phyloP scores from a whole-genome alignment of 2,888 invertebrate genomes.

The Helobdella robusta region DNA sequence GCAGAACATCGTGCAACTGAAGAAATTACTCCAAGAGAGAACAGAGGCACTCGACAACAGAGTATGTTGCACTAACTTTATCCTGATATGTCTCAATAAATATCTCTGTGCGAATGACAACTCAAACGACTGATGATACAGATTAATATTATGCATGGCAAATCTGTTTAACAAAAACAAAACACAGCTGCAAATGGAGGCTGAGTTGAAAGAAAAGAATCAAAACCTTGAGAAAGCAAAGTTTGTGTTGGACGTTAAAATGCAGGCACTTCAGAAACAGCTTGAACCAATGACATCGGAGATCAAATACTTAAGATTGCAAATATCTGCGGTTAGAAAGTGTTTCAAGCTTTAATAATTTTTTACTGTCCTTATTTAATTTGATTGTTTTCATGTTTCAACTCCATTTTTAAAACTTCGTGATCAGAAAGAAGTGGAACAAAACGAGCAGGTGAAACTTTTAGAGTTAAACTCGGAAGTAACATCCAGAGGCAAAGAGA shows the following conservation, averaged over 20 bases:
- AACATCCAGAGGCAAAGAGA: slow-evolving; percentile 22
- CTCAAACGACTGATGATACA: too few relatives aligned
- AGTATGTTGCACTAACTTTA: too few relatives aligned
- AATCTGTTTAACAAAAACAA: too few relatives aligned
- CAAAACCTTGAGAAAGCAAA: slow-evolving; percentile 20
- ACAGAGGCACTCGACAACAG: slow-evolving; percentile 22
- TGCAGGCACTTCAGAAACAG: background rate
- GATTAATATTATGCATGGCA: too few relatives aligned
- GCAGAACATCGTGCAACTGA: slow-evolving; percentile 14
- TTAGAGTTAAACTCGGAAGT: slow-evolving; percentile 13
- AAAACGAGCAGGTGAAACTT: background rate
- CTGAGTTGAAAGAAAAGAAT: slow-evolving; percentile 14
- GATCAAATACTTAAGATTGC: slow-evolving; percentile 21
- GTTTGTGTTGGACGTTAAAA: slow-evolving; percentile 21
- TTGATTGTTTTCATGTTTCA: too few relatives aligned
- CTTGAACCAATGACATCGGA: slow-evolving; percentile 20
- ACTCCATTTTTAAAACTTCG: too few relatives aligned
- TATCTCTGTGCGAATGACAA: too few relatives aligned
- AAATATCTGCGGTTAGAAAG: slow-evolving; percentile 10
- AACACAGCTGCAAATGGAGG: slow-evolving; percentile 15
- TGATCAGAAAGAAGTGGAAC: slow-evolving; percentile 20
- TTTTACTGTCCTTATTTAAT: too few relatives aligned
- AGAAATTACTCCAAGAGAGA: slow-evolving; percentile 21
- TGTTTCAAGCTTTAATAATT: too few relatives aligned
- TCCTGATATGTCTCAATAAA: too few relatives aligned